Evolutionary conservation across 2,797 vertebrate genomes (phyloP).

Genomic region (Melanotaenia nigrans): DNA sequence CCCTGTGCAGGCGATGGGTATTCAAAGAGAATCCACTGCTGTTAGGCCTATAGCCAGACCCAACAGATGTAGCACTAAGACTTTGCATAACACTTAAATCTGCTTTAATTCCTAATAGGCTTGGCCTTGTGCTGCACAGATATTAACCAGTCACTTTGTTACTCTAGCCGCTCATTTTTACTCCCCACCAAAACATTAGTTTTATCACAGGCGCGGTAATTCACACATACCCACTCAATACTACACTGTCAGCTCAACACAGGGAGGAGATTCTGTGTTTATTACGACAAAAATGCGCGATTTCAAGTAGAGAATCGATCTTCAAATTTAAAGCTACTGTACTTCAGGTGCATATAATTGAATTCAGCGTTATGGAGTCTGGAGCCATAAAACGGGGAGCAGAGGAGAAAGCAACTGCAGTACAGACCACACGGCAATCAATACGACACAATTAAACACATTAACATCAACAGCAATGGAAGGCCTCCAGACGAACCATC

Average conservation of each 20-base stretch:
- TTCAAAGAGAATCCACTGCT: slow-evolving; percentile 58
- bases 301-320: slow-evolving; percentile 77
- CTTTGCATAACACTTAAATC: slow-evolving; percentile 84
- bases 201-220: slow-evolving; percentile 58
- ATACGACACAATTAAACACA: slow-evolving; percentile 86
- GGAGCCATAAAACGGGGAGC: slow-evolving; percentile 70
- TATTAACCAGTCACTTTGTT: slow-evolving; percentile 79
- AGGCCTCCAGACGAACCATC: slow-evolving; percentile 74
- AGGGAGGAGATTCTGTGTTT: slow-evolving; percentile 43
- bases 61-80: slow-evolving; percentile 80
- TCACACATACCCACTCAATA: slow-evolving; percentile 67
- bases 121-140: slow-evolving; percentile 75
- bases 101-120: slow-evolving; percentile 84
- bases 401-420: slow-evolving; percentile 61
- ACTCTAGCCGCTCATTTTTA: slow-evolving; percentile 39
- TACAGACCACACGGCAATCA: slow-evolving; percentile 79
- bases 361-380: slow-evolving; percentile 80
- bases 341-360: slow-evolving; percentile 82
- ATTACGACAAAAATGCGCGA: slow-evolving; percentile 71
- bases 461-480: slow-evolving; percentile 80
- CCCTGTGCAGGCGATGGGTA: slow-evolving; percentile 51
- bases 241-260: slow-evolving; percentile 57
- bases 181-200: slow-evolving; percentile 54
- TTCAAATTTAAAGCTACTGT: slow-evolving; percentile 78
- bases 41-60: slow-evolving; percentile 75